These are phyloP conservation scores for Zenarchopterus dispar DNA, from an alignment of 2,797 vertebrate genomes.

Conservation along the genomic window DNA sequence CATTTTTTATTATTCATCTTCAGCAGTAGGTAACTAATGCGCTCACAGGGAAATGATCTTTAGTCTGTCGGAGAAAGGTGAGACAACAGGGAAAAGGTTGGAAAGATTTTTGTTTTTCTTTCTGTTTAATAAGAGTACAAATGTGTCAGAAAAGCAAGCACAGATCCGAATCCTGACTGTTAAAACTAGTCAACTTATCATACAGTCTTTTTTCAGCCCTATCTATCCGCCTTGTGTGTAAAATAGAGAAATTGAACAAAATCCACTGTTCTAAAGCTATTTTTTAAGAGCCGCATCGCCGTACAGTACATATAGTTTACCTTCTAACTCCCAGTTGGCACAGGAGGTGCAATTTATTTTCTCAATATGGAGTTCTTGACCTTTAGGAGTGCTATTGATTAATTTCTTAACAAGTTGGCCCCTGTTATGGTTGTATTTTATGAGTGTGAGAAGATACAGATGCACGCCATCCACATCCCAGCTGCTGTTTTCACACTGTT, in stretches of 20 bases:
- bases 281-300: too few relatives aligned
- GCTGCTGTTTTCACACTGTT: neutral
- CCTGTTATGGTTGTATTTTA: neutral
- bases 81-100: conserved; percentile 9
- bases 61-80: conserved; percentile 12
- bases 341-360: conserved; percentile 7
- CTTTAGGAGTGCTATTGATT: conserved; percentile 9
- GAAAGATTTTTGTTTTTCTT: neutral
- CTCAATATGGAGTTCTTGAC: conserved; percentile 10
- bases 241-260: too few relatives aligned
- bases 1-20: conserved; percentile 32
- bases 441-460: neutral
- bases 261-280: too few relatives aligned
- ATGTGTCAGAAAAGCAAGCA: neutral
- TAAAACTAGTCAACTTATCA: conserved; percentile 12
- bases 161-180: neutral
- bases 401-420: conserved; percentile 3
- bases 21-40: neutral
- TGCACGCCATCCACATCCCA: too few relatives aligned
- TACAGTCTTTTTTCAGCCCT: neutral
- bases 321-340: neutral
- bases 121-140: neutral
- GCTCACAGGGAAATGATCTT: neutral
- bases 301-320: neutral
- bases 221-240: too few relatives aligned